Percentiles rank a stretch among this genome's conserved stretches.
Conservation (phyloP, 2,888 invertebrate species). For the Graphium colonna region DNA sequence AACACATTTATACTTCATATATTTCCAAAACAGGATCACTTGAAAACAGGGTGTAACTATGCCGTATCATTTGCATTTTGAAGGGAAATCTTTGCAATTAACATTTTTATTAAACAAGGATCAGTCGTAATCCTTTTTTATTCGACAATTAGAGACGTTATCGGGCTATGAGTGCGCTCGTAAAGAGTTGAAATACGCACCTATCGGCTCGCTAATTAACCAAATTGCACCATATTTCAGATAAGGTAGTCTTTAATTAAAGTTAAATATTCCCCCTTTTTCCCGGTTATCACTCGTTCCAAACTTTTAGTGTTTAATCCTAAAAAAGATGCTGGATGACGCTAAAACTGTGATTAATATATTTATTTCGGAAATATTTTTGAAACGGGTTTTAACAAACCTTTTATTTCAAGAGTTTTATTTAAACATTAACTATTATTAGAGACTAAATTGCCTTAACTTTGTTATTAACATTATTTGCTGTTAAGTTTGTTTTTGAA, state of each 20-base stretch:
- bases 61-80: slow-evolving; percentile 70
- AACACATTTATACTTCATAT: no score
- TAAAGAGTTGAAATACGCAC: slow-evolving; percentile 70
- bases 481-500: no score
- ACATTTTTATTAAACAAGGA: slow-evolving; percentile 79
- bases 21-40: no score
- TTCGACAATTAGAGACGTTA: slow-evolving; percentile 77
- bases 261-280: slow-evolving; percentile 42
- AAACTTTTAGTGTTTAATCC: neutral
- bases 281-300: slow-evolving; percentile 21
- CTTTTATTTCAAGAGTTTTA: no score
- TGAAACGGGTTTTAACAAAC: no score
- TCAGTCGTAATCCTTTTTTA: slow-evolving; percentile 77
- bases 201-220: slow-evolving; percentile 69
- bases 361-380: no score
- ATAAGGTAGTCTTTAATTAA: slow-evolving; percentile 58
- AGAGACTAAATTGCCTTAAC: no score
- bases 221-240: slow-evolving; percentile 58
- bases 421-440: no score
- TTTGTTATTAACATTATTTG: no score
- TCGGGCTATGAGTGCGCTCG: slow-evolving; percentile 63
- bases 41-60: slow-evolving; percentile 38
- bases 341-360: no score
- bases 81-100: slow-evolving; percentile 71
- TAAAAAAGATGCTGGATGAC: slow-evolving; percentile 47